Evolutionary conservation across 2,797 vertebrate genomes (phyloP).

Genomic region (Paratrypauchen microcephalus): DNA sequence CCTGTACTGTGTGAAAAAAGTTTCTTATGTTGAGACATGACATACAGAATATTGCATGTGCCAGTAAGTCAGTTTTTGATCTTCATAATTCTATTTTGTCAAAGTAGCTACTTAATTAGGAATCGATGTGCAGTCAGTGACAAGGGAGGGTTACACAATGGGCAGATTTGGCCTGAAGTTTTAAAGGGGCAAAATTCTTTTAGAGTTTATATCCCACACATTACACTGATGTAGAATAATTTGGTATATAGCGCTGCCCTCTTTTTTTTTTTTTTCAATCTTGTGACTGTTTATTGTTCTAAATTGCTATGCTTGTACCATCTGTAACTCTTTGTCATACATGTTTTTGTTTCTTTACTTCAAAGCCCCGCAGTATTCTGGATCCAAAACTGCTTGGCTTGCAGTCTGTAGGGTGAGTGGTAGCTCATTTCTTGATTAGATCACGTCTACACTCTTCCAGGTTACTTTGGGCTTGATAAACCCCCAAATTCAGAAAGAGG

Average conservation of each 20-base stretch:
- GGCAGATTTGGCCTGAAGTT: conserved; percentile 61
- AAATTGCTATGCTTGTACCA: conserved; percentile 23
- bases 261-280: conserved; percentile 42
- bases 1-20: conserved; percentile 2
- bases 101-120: conserved; percentile 42
- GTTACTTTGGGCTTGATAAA: conserved; percentile 29
- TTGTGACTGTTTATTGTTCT: conserved; percentile 34
- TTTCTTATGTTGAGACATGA: not conserved
- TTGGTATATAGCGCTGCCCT: conserved; percentile 56
- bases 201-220: conserved; percentile 63
- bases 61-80: conserved; percentile 38
- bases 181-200: conserved; percentile 51
- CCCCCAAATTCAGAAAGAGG: conserved; percentile 7
- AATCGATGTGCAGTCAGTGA: conserved; percentile 54
- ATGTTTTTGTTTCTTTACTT: conserved; percentile 54
- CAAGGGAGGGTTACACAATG: conserved; percentile 60
- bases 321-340: conserved; percentile 31
- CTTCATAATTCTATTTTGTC: conserved; percentile 68
- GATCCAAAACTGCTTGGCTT: conserved; percentile 87
- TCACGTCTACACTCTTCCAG: conserved; percentile 38
- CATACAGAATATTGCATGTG: conserved; percentile 77
- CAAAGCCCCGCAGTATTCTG: conserved; percentile 84
- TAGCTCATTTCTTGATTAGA: conserved; percentile 36
- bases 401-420: conserved; percentile 90
- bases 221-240: conserved; percentile 70